Base-by-base conservation (phyloP, 2,888 invertebrate genomes). In the Volucella zonaria region DNA sequence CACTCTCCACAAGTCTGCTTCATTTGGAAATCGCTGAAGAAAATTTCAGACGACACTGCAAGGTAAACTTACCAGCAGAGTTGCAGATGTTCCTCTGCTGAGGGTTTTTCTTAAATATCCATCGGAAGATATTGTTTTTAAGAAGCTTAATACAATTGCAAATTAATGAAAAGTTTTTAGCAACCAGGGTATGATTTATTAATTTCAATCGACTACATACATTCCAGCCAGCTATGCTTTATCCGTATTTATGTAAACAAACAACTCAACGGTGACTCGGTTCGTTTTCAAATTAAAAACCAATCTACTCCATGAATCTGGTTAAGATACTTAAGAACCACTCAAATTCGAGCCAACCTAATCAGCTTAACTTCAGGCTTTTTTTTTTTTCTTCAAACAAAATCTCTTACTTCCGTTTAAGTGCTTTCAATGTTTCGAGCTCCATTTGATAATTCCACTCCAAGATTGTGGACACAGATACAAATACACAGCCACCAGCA, bases 371-470 rank as follows among this genome's bases (percentile, higher is more conserved):
- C 15, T 49, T 49, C 8, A 8, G 31, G 1, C 1, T 31, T 56
- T 51, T 51, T n/a, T 23, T 14, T 31, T 9, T 56, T 56, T 23
- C 18, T 2, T 47, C 64, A 14, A 56, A 18, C 15, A 58, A 40
- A 70, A 40, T 58, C 47, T 40, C 11, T 12, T 11, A 74, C 49
- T 74, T 74, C 66, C 74, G 74, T 47, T 75, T 62, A 54, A 73
- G 42, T 62, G 14, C 11, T 62, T 45, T 54, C 45, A 73, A 52
- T 42, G 14, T 61, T 56, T 38, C 45, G 11, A n/a, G 11, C 10
- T 56, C 0, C 38, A 42, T 43, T 14, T 18, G 40, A 10, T 10
- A 18, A 54, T 14, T 14, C 67, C 67, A 56, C 56, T 31, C 15
- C 3, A 54, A 56, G 4, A 40, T 12, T 15, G n/a, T 12, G 8